Percentiles rank a stretch among this genome's conserved stretches.
These are phyloP conservation scores for Iselma pallidipennis DNA, from an alignment of 2,888 invertebrate species.

Conservation along the genomic window DNA sequence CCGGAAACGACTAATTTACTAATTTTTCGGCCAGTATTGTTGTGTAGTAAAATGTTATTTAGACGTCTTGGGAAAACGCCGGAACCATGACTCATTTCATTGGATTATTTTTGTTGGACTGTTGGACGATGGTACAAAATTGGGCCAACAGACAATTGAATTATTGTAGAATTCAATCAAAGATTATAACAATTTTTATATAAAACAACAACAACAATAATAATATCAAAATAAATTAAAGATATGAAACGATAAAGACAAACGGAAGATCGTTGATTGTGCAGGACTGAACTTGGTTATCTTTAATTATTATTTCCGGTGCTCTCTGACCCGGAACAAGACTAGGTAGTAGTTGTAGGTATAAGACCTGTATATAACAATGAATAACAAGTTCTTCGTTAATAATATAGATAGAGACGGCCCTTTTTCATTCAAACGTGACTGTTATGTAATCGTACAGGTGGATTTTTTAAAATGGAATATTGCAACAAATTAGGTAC, in stretches of 20 bases:
- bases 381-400: background rate
- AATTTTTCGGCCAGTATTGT: conserved; percentile 21
- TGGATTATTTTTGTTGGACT: conserved; percentile 13
- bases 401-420: background rate
- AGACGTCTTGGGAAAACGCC: conserved; percentile 22
- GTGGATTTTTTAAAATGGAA: conserved; percentile 5
- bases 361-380: background rate
- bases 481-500: conserved; percentile 26
- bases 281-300: conserved; percentile 25
- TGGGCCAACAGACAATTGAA: background rate
- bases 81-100: conserved; percentile 23
- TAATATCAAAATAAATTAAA: conserved; percentile 1
- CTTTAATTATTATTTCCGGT: conserved; percentile 32
- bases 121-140: background rate
- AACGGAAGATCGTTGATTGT: conserved; percentile 29
- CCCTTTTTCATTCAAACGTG: conserved; percentile 8
- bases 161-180: background rate
- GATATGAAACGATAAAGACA: conserved; percentile 1
- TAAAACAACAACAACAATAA: background rate
- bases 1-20: conserved; percentile 21
- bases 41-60: background rate
- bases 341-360: no score
- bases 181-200: background rate
- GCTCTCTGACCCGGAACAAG: conserved; percentile 27
- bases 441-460: conserved; percentile 18